A percentile compares a stretch with the other conserved stretches of the same genome.
phyloP scores from a whole-genome alignment of 2,113 vertebrate species.

The Gambusia affinis region DNA sequence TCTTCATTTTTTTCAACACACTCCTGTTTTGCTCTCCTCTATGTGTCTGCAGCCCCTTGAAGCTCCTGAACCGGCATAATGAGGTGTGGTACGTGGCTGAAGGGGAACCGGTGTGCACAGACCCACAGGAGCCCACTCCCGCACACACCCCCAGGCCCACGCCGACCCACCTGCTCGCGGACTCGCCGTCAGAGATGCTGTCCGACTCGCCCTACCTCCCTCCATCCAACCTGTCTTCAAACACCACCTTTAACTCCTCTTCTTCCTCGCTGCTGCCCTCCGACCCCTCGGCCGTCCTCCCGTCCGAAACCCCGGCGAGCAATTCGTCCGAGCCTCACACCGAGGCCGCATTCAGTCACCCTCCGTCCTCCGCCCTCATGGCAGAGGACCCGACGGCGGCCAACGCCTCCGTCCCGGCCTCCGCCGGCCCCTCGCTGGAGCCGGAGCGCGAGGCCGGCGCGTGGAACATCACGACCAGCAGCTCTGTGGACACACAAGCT shows the following conservation, averaged over 20 bases:
- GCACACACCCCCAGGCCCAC: slow-evolving; percentile 45
- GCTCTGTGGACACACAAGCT: slow-evolving; percentile 30
- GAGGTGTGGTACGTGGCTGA: slow-evolving; percentile 82
- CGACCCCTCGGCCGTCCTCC: background rate
- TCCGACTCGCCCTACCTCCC: slow-evolving; percentile 25
- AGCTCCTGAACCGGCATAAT: slow-evolving; percentile 81
- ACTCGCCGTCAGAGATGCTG: slow-evolving; percentile 8
- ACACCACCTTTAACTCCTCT: slow-evolving; percentile 32
- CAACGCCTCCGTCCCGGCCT: slow-evolving; percentile 29
- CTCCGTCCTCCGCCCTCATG: slow-evolving; percentile 24
- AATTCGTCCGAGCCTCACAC: slow-evolving; percentile 11
- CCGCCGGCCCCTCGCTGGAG: slow-evolving; percentile 22
- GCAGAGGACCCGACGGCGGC: background rate
- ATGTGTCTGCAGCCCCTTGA: slow-evolving; percentile 75
- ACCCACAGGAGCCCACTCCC: slow-evolving; percentile 61
- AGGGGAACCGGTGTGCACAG: slow-evolving; percentile 67
- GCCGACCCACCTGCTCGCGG: slow-evolving; percentile 2
- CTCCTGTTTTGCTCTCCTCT: slow-evolving; percentile 29
- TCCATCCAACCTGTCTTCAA: slow-evolving; percentile 20
- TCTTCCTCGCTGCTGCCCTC: slow-evolving; percentile 23
- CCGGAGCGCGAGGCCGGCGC: slow-evolving; percentile 12
- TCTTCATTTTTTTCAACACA: too few species aligned
- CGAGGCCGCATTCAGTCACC: background rate
- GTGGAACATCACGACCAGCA: slow-evolving; percentile 46
- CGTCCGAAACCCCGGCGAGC: slow-evolving; percentile 17